These are phyloP conservation scores for Eonycteris spelaea DNA, from an alignment of 2,113 vertebrate species.

Conservation along the genomic window DNA sequence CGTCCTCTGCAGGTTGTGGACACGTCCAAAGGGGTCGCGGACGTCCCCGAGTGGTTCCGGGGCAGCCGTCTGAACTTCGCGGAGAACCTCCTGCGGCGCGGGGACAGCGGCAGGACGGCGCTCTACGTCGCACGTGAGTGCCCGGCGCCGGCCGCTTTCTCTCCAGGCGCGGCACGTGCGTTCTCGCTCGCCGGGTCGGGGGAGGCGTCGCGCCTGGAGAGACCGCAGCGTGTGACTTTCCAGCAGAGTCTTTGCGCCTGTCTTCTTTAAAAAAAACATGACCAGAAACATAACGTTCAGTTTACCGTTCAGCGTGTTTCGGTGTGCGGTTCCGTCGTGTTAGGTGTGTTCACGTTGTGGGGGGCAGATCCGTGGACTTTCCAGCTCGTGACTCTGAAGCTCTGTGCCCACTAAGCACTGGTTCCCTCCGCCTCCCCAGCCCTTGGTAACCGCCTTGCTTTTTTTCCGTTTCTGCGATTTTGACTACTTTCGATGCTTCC, in stretches of 20 bases:
- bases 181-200: too few relatives aligned
- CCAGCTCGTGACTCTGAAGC: fast-evolving
- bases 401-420: too few relatives aligned
- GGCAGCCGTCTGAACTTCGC: constrained; percentile 95
- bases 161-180: too few relatives aligned
- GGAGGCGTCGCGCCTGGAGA: neutral
- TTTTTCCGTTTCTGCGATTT: neutral
- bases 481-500: neutral
- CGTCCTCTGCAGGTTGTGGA: constrained; percentile 89
- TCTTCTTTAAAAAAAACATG: too few relatives aligned
- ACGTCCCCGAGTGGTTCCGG: constrained; percentile 95
- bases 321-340: neutral
- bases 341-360: neutral
- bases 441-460: too few relatives aligned
- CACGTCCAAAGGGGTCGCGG: constrained; percentile 88
- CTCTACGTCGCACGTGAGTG: constrained; percentile 93
- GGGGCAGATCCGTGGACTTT: neutral
- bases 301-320: neutral
- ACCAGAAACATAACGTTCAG: neutral
- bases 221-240: neutral
- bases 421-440: neutral
- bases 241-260: too few relatives aligned
- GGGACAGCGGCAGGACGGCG: constrained; percentile 93
- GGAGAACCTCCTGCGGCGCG: constrained; percentile 93
- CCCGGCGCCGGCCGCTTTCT: too few relatives aligned